A percentile compares a stretch with the other conserved stretches of the same genome.
Evolutionary conservation across 2,888 invertebrate genomes (phyloP).

Genomic region (Druceiella hillmani): DNA sequence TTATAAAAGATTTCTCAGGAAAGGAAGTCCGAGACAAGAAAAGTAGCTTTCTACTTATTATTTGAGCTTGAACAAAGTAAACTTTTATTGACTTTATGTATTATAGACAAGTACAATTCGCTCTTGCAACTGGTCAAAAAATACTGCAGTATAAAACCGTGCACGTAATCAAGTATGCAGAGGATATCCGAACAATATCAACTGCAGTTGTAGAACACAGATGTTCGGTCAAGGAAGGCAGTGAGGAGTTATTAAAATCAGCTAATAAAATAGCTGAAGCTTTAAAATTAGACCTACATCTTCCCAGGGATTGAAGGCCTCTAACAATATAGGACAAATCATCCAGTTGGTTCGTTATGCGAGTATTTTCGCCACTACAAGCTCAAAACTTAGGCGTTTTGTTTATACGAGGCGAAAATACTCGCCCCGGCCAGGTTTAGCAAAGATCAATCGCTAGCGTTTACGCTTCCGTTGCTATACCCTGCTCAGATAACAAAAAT

Average conservation of each 20-base stretch:
- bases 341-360: constrained; percentile 11
- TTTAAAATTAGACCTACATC: constrained; percentile 11
- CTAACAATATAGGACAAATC: constrained; percentile 12
- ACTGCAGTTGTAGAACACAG: no score
- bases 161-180: background rate
- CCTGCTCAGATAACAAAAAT: constrained; percentile 11
- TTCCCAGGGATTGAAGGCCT: constrained; percentile 10
- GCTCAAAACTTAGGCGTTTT: constrained; percentile 9
- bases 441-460: constrained; percentile 5
- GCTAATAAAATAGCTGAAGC: constrained; percentile 11
- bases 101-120: no score
- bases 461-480: constrained; percentile 8
- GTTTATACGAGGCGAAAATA: constrained; percentile 6
- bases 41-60: no score
- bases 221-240: constrained; percentile 10
- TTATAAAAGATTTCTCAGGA: no score
- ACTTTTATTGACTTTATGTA: no score
- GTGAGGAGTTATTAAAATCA: constrained; percentile 13
- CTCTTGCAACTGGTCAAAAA: constrained; percentile 6
- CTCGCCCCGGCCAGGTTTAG: constrained; percentile 11
- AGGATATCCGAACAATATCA: constrained; percentile 6
- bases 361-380: constrained; percentile 9
- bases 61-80: no score
- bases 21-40: no score
- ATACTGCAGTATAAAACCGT: constrained; percentile 7